These are phyloP conservation scores for Anguilla rostrata DNA, from an alignment of 2,113 vertebrate genomes.

Conservation along the genomic window DNA sequence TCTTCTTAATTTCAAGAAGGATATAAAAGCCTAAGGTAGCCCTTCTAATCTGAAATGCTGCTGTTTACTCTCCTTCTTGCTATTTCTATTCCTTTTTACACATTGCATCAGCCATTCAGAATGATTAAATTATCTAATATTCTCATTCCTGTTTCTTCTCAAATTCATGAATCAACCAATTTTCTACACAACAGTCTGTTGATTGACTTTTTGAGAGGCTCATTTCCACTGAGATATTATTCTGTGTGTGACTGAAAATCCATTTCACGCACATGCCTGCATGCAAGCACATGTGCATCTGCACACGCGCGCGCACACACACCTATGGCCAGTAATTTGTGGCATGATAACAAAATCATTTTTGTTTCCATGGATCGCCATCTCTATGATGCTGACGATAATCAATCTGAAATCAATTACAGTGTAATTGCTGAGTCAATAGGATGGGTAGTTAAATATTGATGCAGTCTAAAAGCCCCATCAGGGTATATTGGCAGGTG, in stretches of 20 bases:
- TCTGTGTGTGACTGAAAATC: neutral
- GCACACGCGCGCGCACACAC: neutral
- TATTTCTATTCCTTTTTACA: neutral
- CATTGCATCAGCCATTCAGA: neutral
- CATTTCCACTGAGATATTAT: neutral
- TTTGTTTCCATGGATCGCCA: conserved; percentile 51
- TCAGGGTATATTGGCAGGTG: conserved; percentile 70
- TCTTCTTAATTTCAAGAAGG: neutral
- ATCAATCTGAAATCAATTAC: conserved; percentile 86
- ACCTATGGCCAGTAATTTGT: neutral
- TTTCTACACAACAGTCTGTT: neutral
- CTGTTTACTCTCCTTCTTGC: neutral
- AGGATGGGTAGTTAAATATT: conserved; percentile 78
- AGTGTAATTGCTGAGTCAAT: conserved; percentile 82
- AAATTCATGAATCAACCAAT: conserved; percentile 11
- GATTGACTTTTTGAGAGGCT: conserved; percentile 8
- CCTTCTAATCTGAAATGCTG: neutral
- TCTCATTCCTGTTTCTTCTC: conserved; percentile 2
- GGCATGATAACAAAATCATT: conserved; percentile 34
- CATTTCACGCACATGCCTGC: neutral
- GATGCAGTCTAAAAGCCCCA: conserved; percentile 80
- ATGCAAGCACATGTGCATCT: neutral
- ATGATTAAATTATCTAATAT: conserved; percentile 7
- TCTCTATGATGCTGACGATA: conserved; percentile 64
- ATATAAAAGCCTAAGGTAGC: conserved; percentile 6